These are phyloP conservation scores for Beroe forskalii DNA, from an alignment of 37 sponge, comb jelly and placozoan species.

Conservation along the genomic window DNA sequence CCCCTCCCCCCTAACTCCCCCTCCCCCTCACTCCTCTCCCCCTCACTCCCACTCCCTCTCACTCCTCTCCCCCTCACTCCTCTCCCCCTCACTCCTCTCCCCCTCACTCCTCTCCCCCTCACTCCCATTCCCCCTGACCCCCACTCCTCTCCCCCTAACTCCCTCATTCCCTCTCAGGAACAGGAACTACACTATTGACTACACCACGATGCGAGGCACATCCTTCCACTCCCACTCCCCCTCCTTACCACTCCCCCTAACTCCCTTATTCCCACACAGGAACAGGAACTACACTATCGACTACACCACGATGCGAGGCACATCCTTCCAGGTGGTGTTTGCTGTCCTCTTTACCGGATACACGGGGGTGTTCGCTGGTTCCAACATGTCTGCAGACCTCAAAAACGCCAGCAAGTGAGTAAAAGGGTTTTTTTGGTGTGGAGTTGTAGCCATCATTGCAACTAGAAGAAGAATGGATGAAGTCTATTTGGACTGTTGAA, in stretches of 20 bases:
- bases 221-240: constrained; percentile 71
- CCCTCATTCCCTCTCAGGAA: background rate
- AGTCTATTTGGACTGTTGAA: too few species aligned
- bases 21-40: too few species aligned
- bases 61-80: too few species aligned
- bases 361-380: constrained; percentile 98
- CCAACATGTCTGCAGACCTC: constrained; percentile 96
- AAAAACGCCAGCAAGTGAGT: constrained; percentile 83
- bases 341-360: constrained; percentile 96
- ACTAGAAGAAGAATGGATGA: too few species aligned
- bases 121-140: too few species aligned
- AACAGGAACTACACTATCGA: constrained; percentile 69
- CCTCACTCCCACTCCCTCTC: too few species aligned
- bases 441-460: too few species aligned
- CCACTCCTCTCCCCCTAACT: too few species aligned
- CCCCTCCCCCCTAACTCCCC: too few species aligned
- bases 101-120: too few species aligned
- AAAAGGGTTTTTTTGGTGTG: background rate
- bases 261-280: background rate
- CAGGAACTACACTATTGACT: constrained; percentile 70
- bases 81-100: too few species aligned
- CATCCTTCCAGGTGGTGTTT: constrained; percentile 77
- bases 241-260: background rate
- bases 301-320: constrained; percentile 65
- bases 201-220: constrained; percentile 52